These are phyloP conservation scores for Acleris literana DNA, from an alignment of 2,888 invertebrate genomes.

Conservation along the genomic window DNA sequence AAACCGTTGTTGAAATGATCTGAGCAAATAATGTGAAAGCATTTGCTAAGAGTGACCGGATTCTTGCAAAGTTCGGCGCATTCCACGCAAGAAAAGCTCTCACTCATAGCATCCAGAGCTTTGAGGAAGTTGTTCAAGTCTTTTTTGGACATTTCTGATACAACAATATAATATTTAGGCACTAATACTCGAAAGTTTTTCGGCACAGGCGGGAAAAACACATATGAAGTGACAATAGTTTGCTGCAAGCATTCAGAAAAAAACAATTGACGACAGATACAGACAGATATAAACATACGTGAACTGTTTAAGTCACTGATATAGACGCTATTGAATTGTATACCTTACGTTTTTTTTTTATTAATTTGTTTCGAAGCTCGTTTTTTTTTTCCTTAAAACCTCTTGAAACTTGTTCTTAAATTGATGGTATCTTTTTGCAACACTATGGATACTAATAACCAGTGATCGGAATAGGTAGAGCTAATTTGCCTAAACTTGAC, in stretches of 20 bases:
- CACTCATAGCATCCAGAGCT: slow-evolving; percentile 64
- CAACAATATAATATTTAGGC: not conserved
- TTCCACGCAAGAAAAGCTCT: slow-evolving; percentile 63
- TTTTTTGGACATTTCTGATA: slow-evolving; percentile 49
- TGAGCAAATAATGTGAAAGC: slow-evolving; percentile 71
- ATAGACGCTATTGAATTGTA: too few species aligned
- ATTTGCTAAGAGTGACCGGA: slow-evolving; percentile 69
- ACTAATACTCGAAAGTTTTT: slow-evolving; percentile 5
- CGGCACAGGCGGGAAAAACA: slow-evolving; percentile 19
- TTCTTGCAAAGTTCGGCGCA: slow-evolving; percentile 66
- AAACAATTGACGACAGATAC: not conserved
- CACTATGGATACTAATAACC: too few species aligned
- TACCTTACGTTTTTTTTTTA: not conserved
- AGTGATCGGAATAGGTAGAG: too few species aligned
- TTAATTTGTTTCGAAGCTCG: too few species aligned
- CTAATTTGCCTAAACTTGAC: too few species aligned
- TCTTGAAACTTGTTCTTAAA: too few species aligned
- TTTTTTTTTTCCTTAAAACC: too few species aligned
- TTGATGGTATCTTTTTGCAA: too few species aligned
- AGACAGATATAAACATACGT: not conserved
- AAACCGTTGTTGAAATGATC: slow-evolving; percentile 59
- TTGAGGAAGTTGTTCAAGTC: slow-evolving; percentile 59
- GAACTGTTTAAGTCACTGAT: not conserved
- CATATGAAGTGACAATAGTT: not conserved
- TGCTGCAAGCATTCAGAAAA: not conserved